A percentile compares a stretch with the other conserved stretches of the same genome.
These are phyloP conservation scores for Larimichthys polyactis DNA, from an alignment of 2,113 vertebrate genomes.

Conservation along the genomic window DNA sequence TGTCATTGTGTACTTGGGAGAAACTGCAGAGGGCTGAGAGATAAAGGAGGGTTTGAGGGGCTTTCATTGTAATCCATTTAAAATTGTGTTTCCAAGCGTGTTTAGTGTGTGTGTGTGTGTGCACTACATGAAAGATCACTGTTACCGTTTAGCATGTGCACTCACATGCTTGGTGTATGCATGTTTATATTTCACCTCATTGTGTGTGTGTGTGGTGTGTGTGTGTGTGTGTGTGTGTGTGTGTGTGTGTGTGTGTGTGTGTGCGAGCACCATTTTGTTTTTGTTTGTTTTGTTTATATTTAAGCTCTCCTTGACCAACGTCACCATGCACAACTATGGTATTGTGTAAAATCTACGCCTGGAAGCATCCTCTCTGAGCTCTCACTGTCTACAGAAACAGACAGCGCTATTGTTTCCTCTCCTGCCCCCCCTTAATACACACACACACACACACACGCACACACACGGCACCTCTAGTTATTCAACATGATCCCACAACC, in stretches of 20 bases:
- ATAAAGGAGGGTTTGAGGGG: background rate
- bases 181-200: background rate
- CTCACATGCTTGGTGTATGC: background rate
- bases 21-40: constrained; percentile 33
- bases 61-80: constrained; percentile 7
- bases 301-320: constrained; percentile 20
- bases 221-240: too few relatives aligned
- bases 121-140: background rate
- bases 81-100: constrained; percentile 13
- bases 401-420: constrained; percentile 53
- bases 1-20: constrained; percentile 23
- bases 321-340: constrained; percentile 60
- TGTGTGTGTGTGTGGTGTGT: background rate
- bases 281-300: constrained; percentile 7
- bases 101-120: background rate
- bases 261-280: background rate
- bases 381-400: constrained; percentile 54
- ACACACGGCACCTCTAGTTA: background rate
- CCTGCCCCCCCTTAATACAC: background rate
- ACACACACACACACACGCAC: too few relatives aligned
- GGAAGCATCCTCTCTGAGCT: constrained; percentile 35
- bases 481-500: constrained; percentile 24
- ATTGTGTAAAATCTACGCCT: constrained; percentile 56
- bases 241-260: background rate
- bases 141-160: constrained; percentile 2